Evolutionary conservation across 2,797 vertebrate species (phyloP).

Genomic region (Scomberomorus guttatus): DNA sequence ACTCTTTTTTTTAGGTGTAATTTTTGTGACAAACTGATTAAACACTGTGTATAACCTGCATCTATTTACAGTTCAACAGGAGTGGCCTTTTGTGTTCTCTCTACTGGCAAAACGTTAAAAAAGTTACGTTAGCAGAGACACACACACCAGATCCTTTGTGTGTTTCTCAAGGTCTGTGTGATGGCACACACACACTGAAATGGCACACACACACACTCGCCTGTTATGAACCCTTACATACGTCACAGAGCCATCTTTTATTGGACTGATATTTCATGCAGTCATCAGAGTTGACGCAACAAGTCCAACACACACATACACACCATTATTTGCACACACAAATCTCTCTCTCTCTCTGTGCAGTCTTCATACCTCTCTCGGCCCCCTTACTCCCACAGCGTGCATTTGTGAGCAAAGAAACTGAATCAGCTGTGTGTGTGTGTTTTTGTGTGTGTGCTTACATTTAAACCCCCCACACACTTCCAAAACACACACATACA

Average conservation of each 20-base stretch:
- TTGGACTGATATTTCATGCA: slow-evolving; percentile 16
- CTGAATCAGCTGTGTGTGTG: slow-evolving; percentile 59
- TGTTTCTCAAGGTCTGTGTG: slow-evolving; percentile 39
- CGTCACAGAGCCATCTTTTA: slow-evolving; percentile 5
- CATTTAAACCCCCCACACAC: slow-evolving; percentile 19
- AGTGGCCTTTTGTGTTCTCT: slow-evolving; percentile 32
- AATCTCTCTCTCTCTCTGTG: slow-evolving; percentile 2
- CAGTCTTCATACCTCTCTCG: slow-evolving; percentile 28
- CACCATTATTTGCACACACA: not conserved
- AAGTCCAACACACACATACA: slow-evolving; percentile 29
- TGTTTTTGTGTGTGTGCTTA: slow-evolving; percentile 14
- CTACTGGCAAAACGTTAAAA: not conserved
- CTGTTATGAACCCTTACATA: slow-evolving; percentile 6
- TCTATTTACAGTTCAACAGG: slow-evolving; percentile 5
- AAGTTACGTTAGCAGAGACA: slow-evolving; percentile 12
- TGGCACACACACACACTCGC: slow-evolving; percentile 10
- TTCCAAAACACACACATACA: slow-evolving; percentile 49
- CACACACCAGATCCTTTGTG: slow-evolving; percentile 14
- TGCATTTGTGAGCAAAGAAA: slow-evolving; percentile 35
- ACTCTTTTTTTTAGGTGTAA: not conserved
- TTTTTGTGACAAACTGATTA: slow-evolving; percentile 29
- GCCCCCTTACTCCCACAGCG: slow-evolving; percentile 29
- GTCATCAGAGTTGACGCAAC: slow-evolving; percentile 46
- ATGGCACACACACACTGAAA: slow-evolving; percentile 12
- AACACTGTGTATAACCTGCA: not conserved